Base-by-base conservation (phyloP, 2,113 vertebrate species). In the Gymnarchus niloticus region DNA sequence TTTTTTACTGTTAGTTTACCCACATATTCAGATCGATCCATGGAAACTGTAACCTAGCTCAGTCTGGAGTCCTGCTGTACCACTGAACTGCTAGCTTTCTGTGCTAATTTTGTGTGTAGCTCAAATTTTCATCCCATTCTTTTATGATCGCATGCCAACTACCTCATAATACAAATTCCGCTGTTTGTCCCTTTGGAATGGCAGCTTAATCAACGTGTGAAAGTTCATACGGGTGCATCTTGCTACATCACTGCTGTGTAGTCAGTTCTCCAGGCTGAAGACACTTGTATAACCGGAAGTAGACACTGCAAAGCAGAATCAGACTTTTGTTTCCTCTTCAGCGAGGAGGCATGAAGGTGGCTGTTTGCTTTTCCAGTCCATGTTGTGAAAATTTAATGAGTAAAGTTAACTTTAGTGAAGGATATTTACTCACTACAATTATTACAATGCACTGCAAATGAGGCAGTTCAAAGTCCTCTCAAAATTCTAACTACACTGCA, bases 231-330 rank as follows among this genome's bases (percentile, higher is more conserved):
- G 37, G 61, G 33, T 28, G 33, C 49, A 7, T 49, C 56, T 41
- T 56, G 41, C 51, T 8, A 61, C n/a, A 57, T 28, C 6, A 5
- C 52, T n/a, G 49, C 8, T 14, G 37, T 85, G 69, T 56, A 77
- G 65, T 76, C 65, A 37, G 69, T 10, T 41, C 84, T 80, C 52
- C 65, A 8, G 33, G 73, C 84, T 56, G n/a, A 73, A 57, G 51
- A 77, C 51, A 46, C 7, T n/a, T 9, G 21, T 57, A 78, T 69
- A 57, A 78, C 37, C 51, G 80, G 25, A 82, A 19, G 69, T 80
- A 2, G 73, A 19, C 41, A 78, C 17, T 17, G 12, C 49, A 54
- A 77, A 1, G 41, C 14, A 78, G 41, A 37, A 2, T 9, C 33
- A n/a, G 3, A 37, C 41, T 48, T 78, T 78, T 3, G 17, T 48